phyloP scores from a whole-genome alignment of 2,797 vertebrate genomes.

The Macroramphosus scolopax region DNA sequence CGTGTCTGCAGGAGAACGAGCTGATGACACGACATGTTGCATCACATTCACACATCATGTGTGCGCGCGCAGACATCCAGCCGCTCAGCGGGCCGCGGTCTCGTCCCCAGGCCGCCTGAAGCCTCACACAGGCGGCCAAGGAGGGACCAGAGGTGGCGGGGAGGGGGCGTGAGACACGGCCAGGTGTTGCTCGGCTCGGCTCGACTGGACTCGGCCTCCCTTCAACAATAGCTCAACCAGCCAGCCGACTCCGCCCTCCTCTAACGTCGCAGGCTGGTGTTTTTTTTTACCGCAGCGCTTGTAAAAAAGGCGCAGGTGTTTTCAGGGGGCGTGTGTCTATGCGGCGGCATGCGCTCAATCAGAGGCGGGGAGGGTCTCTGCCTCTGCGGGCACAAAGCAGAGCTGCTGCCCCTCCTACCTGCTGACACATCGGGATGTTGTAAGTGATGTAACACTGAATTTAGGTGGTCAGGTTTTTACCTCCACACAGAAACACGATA shows the following conservation, averaged over 20 bases:
- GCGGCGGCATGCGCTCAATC: constrained; percentile 44
- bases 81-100: not conserved
- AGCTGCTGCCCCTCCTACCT: no score
- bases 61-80: constrained; percentile 3
- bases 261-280: not conserved
- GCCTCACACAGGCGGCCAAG: not conserved
- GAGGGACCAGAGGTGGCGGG: not conserved
- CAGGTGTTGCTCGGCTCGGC: constrained; percentile 1
- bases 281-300: constrained; percentile 42
- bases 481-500: no score
- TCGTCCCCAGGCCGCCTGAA: not conserved
- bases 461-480: no score
- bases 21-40: no score
- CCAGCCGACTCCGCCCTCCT: constrained; percentile 31
- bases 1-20: no score
- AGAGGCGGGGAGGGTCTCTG: no score
- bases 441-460: no score
- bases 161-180: not conserved
- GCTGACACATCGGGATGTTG: no score
- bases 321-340: constrained; percentile 47
- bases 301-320: constrained; percentile 1
- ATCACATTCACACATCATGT: no score
- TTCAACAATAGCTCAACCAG: constrained; percentile 27
- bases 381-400: no score
- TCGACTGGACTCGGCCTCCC: no score